Base-by-base conservation (phyloP, 37 sponge, comb jelly and placozoan genomes). In the Cladorhizidae sp. region DNA sequence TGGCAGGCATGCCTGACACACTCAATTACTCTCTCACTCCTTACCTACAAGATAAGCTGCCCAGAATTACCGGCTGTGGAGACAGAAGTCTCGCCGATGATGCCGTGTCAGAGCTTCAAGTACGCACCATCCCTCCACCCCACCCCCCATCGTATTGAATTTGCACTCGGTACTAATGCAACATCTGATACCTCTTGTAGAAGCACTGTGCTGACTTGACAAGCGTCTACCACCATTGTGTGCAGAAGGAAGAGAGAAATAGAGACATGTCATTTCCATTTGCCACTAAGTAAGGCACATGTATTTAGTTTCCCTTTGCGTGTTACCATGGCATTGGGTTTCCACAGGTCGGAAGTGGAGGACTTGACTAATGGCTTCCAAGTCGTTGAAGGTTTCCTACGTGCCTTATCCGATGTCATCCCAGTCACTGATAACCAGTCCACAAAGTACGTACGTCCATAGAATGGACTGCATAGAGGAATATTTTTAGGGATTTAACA, bases 11-110 rank as follows among this genome's bases (percentile, higher is more conserved):
- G 28, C 85, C 85, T n/a, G 77, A 65, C 3, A 18, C 52, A 25
- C 28, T 77, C 17, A 74, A 85, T 41, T 40, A 62, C 21, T 57
- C 71, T 49, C 40, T 77, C 25, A 78, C 79, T 40, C 73, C 86
- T 42, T 32, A 64, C 1, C 9, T 49, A 12, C 43, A 31, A 29
- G 57, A 38, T 0, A 14, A 32, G 0, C 54, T 78, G 26, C 79
- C 86, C 3, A 71, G 62, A 0, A 71, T 81, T 21, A 52, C 40
- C 12, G 3, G 64, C 0, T 81, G 81, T 72, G 72, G 72, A 8
- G 45, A 81, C 43, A 71, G 42, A 57, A 57, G 55, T 55, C 37
- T 81, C 8, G 81, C 62, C 2, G 39, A 71, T 28, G 28, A 5
- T 0, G 72, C 72, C 2, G n/a, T 71, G 23, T 8, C 45, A 43